Base-by-base conservation (phyloP, 2,888 invertebrate species). In the Drosophila quinaria region DNA sequence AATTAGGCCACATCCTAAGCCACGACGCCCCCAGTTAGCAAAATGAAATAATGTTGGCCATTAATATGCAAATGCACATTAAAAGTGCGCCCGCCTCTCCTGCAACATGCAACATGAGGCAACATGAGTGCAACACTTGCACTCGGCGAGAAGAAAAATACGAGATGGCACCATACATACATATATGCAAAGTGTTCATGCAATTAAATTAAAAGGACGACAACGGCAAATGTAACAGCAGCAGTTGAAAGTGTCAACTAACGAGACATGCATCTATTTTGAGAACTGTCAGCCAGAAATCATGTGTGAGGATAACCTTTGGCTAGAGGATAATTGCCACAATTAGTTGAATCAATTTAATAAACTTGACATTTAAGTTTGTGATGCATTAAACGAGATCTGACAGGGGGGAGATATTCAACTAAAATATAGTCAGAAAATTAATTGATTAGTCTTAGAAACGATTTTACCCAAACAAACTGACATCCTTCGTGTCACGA, bases 51-150 rank as follows among this genome's bases (percentile, higher is more conserved):
- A 60, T 51, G 49, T 35, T n/a, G 37, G 15, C 37, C 62, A 83
- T 80, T 74, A 72, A 69, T 56, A 63, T 75, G 66, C 72, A 67
- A 85, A 83, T 72, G 63, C 61, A 66, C 55, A 76, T 73, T 71
- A 62, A 49, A 73, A 60, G 37, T 37, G 51, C 35, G 10, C 15
- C 13, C 39, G 3, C 13, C 39, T 13, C 0, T 10, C 1, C 25
- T 25, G 25, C 25, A 25, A 19, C n/a, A 33, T 35, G n/a, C 61
- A 66, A 54, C 55, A 63, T 52, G 61, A 66, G 56, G 62, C 44
- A 33, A n/a, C n/a, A n/a, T n/a, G n/a, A n/a, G n/a, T n/a, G n/a
- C n/a, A n/a, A n/a, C n/a, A n/a, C n/a, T n/a, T n/a, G 46, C 67
- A 70, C 51, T 59, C 49, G 73, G 19, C 47, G n/a, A 22, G 41